These are phyloP conservation scores for Sebastes dallii DNA, from an alignment of 2,797 vertebrate species.

Conservation along the genomic window DNA sequence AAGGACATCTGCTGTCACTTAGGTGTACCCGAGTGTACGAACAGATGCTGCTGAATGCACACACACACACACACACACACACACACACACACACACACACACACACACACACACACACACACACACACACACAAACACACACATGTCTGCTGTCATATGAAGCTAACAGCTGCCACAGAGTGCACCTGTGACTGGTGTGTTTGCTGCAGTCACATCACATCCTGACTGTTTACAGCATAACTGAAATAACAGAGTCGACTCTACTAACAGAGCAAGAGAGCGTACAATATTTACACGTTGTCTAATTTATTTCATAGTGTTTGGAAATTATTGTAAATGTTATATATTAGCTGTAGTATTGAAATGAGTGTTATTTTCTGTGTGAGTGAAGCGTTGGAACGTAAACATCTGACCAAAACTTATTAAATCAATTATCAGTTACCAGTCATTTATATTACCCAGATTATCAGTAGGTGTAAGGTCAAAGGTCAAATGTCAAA, in stretches of 20 bases:
- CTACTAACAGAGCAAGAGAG: not conserved
- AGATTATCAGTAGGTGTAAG: not conserved
- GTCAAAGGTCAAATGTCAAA: not conserved
- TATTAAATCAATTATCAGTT: not conserved
- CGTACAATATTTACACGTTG: not conserved
- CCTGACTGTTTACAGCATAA: not conserved
- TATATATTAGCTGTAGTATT: not conserved
- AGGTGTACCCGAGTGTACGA: constrained; percentile 14
- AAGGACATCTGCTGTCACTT: constrained; percentile 47
- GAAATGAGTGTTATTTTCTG: not conserved
- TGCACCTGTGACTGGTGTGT: constrained; percentile 23
- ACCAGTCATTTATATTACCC: not conserved
- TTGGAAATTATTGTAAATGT: not conserved
- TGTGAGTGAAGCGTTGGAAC: not conserved
- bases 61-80: not conserved
- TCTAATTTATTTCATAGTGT: not conserved
- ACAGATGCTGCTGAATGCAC: constrained; percentile 9
- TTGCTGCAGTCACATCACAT: not conserved
- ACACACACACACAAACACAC: not conserved
- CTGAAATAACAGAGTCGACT: not conserved
- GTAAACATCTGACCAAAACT: not conserved
- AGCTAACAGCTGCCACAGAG: constrained; percentile 11
- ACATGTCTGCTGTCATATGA: not conserved
- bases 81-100: not conserved
- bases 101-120: not conserved